Percentiles rank a stretch among this genome's conserved stretches.
Conservation (phyloP, 2,797 vertebrate genomes). For the Premnoplex brunnescens region DNA sequence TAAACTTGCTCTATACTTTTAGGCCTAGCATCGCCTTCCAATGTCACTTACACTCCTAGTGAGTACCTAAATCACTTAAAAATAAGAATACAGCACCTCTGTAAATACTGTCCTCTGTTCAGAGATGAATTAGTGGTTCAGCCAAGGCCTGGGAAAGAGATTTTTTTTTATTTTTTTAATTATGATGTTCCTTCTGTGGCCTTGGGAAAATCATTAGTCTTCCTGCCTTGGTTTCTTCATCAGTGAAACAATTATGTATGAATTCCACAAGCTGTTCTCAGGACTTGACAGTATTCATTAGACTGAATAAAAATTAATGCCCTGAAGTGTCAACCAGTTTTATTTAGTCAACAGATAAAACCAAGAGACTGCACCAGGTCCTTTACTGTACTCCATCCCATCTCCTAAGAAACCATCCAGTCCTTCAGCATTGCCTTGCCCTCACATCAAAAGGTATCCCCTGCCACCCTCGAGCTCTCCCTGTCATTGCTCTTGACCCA, state of each 20-base stretch:
- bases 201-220: constrained; percentile 66
- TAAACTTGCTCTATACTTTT: neutral
- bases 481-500: neutral
- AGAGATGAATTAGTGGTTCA: constrained; percentile 27
- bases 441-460: neutral
- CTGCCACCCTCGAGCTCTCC: neutral
- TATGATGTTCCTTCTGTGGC: constrained; percentile 58
- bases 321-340: constrained; percentile 64
- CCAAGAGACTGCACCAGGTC: neutral
- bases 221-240: constrained; percentile 59
- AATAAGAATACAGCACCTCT: neutral
- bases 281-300: constrained; percentile 69
- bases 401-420: neutral
- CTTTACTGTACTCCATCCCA: neutral
- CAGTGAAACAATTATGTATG: constrained; percentile 70
- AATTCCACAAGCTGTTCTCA: constrained; percentile 71
- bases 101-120: neutral
- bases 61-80: neutral
- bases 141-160: constrained; percentile 27
- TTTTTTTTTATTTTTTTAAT: neutral
- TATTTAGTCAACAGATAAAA: constrained; percentile 64
- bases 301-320: constrained; percentile 64
- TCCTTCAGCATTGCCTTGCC: neutral
- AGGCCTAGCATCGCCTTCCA: neutral
- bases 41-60: neutral